Evolutionary conservation across 2,113 vertebrate species (phyloP), one percentile per base, ranked within the genome.

Genomic region (Ciconia boyciana): DNA sequence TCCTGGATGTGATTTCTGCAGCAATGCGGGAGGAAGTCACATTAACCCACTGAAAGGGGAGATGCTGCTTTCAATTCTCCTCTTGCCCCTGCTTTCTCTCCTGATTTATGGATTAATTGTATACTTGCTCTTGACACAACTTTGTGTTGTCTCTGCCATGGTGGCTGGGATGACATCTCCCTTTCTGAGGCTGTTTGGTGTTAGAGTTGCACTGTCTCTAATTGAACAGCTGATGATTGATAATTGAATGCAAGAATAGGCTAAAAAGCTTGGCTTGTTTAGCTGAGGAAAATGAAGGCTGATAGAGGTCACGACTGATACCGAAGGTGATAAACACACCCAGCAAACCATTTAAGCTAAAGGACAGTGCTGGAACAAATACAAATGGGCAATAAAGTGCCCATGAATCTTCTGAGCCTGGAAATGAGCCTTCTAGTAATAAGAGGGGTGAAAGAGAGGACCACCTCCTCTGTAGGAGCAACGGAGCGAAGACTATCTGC

Each of bases 221-320:
- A 94, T 92, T 94, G 94, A 96, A 85, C 43, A 62, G 64, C 54
- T 91, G 75, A 39, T 94, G 97, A 97, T 95, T 97, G 91, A 97
- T 96, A 96, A 94, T 88, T 89, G 90, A 83, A 39, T 71, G 31
- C 60, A 88, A 95, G 79, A 92, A 74, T 4, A 70, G 72, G 64
- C 92, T 94, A 94, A 96, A 95, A 95, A 93, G 66, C 95, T 83
- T 89, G 86, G 86, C 76, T 93, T 83, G 82, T 80, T 95, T 68
- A 74, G 25, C 58, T 74, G 83, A 78, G 71, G 79, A 44, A 96
- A 92, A 90, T 49, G 62, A 89, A 92, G 76, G 75, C 71, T 96
- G 76, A 70, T 90, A 49, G 86, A 92, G 94, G 91, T 95, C 65
- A 9, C 58, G 64, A 70, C 76, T 90, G 94, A 83, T 90, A 26